Evolutionary conservation across 2,797 vertebrate species (phyloP).

Genomic region (Pelochelys cantorii): DNA sequence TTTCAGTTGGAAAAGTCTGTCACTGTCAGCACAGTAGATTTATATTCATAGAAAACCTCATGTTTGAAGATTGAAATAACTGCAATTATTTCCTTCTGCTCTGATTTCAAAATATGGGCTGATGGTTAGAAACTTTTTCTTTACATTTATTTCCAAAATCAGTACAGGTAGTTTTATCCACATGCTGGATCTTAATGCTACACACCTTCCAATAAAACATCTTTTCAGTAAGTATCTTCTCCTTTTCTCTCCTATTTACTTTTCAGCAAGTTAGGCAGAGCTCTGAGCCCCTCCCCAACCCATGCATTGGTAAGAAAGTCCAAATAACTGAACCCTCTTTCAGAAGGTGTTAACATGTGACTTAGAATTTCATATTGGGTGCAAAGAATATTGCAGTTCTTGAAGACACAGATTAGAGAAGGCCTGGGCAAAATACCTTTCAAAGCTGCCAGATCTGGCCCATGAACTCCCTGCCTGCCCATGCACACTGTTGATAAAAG

Average conservation of each 20-base stretch:
- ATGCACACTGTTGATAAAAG: too few relatives aligned
- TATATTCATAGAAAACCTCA: background rate
- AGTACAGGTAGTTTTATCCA: too few relatives aligned
- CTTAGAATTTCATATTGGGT: background rate
- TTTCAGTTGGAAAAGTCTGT: background rate
- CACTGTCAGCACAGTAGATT: background rate
- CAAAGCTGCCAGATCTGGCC: too few relatives aligned
- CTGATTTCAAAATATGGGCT: accelerated
- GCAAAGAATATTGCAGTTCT: background rate
- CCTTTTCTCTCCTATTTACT: background rate
- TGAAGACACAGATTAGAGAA: background rate
- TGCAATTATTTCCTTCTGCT: accelerated
- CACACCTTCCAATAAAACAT: background rate
- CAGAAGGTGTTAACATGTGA: background rate
- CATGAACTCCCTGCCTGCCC: too few relatives aligned
- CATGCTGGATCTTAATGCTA: background rate
- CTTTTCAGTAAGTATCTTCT: background rate
- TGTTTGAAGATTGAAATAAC: background rate
- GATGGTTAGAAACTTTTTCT: background rate
- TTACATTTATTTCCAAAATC: background rate
- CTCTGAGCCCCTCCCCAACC: background rate
- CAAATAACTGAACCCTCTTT: background rate
- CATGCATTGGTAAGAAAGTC: background rate
- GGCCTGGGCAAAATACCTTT: too few relatives aligned
- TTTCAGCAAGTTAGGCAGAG: background rate